phyloP scores from a whole-genome alignment of 2,888 invertebrate genomes.

The Drosophila paucipuncta region DNA sequence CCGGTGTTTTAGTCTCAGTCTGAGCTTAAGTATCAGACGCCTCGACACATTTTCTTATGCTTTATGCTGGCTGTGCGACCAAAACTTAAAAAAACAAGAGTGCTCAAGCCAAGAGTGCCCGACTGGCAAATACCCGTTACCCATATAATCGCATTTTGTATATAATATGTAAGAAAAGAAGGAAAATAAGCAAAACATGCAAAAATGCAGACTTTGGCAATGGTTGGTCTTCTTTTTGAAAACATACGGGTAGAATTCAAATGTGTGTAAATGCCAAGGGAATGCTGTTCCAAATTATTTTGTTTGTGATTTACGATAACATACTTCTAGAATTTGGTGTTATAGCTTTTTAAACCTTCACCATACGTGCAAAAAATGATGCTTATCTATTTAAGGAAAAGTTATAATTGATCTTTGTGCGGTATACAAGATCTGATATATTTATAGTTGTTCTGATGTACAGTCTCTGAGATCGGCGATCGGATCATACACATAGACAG shows the following conservation, averaged over 20 bases:
- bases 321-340: neutral
- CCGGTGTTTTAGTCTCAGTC: conserved; percentile 9
- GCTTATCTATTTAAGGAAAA: neutral
- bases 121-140: neutral
- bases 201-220: neutral
- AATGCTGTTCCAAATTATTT: neutral
- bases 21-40: conserved; percentile 35
- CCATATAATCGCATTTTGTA: neutral
- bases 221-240: neutral
- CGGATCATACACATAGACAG: neutral
- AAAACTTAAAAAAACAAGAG: conserved; percentile 22
- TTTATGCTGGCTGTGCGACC: conserved; percentile 21
- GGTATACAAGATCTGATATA: neutral
- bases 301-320: neutral
- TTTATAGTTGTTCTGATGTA: neutral
- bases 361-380: neutral
- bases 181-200: neutral
- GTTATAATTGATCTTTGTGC: neutral
- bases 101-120: neutral
- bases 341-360: neutral
- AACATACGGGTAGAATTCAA: neutral
- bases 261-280: neutral
- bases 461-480: neutral
- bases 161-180: neutral
- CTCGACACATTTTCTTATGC: conserved; percentile 39